Evolutionary conservation across 2,113 vertebrate species (phyloP), one percentile per base, ranked within the genome.

Genomic region (Jacana jacana): DNA sequence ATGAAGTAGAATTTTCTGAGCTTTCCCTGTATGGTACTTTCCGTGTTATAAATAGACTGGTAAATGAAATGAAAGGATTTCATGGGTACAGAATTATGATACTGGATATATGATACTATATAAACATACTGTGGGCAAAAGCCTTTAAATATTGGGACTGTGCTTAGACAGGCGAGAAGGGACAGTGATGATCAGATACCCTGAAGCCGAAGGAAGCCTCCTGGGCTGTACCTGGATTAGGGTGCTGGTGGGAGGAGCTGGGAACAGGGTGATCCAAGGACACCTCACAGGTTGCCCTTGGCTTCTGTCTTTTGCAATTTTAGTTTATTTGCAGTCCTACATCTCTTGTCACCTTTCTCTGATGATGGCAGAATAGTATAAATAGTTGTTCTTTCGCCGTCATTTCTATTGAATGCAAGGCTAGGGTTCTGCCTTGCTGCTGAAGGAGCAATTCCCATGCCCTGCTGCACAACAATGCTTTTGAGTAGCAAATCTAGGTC

Each of bases 281-380:
- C 24, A 52, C 12, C 6, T 12, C 15, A 54, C 0, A 7, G 11
- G 1, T 81, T 89, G 14, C 8, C 18, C n/a, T n/a, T 44, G 69
- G 24, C 44, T 69, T 27, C 31, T 24, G 2, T 17, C 42, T 70
- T 71, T 63, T 81, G 25, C 17, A 15, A 0, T 76, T 82, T 52
- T 80, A 40, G 23, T 63, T 57, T n/a, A 11, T 52, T 88, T 69
- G 23, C 1, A 5, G 40, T 77, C 52, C 46, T 63, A 24, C 11
- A 4, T 1, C 1, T 64, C 30, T 57, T 4, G 2, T 42, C 48
- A 57, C 42, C 60, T 64, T 83, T 51, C 23, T 61, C 63, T 91
- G 73, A 30, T 31, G 31, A 30, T 27, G 11, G 4, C 1, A 0
- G 2, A 2, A 9, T 46, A 30, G 28, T 24, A 19, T 57, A 77